Evolutionary conservation across 2,888 invertebrate genomes (phyloP).

Genomic region (Aspidapion aeneum): DNA sequence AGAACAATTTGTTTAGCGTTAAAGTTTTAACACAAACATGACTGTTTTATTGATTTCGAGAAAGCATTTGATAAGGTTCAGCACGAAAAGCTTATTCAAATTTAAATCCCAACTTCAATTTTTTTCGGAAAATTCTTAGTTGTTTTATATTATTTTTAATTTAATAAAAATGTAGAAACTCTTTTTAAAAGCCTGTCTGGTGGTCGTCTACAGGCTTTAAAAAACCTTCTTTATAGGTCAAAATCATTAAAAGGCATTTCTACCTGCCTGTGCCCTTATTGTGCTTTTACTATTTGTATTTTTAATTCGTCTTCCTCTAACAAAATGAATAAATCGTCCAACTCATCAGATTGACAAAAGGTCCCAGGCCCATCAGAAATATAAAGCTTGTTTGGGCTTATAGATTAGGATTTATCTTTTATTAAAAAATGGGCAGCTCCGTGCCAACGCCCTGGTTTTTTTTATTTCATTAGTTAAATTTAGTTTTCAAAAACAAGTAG

Average conservation of each 20-base stretch:
- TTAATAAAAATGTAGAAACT: too few relatives aligned
- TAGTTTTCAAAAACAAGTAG: too few relatives aligned
- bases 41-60: too few relatives aligned
- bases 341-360: not conserved
- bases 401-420: not conserved
- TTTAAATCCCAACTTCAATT: too few relatives aligned
- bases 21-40: too few relatives aligned
- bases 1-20: too few relatives aligned
- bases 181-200: too few relatives aligned
- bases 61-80: too few relatives aligned
- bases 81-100: too few relatives aligned
- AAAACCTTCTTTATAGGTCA: not conserved
- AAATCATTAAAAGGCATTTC: constrained; percentile 13
- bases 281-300: constrained; percentile 13
- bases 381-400: not conserved
- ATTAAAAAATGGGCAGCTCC: not conserved
- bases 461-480: too few relatives aligned
- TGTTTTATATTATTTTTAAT: too few relatives aligned
- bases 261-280: constrained; percentile 28
- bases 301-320: not conserved
- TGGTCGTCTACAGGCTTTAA: not conserved
- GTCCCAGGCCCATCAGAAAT: not conserved
- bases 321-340: not conserved
- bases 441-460: not conserved
- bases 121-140: too few relatives aligned